Percentiles rank a stretch among this genome's conserved stretches.
Evolutionary conservation across 2,888 invertebrate genomes (phyloP).

Genomic region (Chaitophorus viminalis): DNA sequence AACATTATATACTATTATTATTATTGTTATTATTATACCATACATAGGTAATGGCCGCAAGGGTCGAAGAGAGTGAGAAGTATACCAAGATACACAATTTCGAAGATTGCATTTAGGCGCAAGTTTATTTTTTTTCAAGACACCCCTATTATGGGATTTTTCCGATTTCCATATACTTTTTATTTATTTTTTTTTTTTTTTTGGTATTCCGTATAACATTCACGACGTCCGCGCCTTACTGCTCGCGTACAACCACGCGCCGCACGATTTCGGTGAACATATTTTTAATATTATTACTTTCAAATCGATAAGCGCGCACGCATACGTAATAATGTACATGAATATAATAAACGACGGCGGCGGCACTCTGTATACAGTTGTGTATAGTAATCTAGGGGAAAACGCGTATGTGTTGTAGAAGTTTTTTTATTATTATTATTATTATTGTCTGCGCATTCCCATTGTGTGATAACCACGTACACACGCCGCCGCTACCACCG

Average conservation of each 20-base stretch:
- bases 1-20: background rate
- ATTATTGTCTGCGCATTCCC: conserved; percentile 35
- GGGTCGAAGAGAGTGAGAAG: background rate
- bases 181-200: background rate
- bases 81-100: background rate
- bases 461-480: conserved; percentile 25
- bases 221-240: background rate
- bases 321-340: too few species aligned
- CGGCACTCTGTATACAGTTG: background rate
- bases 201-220: background rate
- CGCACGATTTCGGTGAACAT: too few species aligned
- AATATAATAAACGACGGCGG: background rate
- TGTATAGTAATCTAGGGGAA: conserved; percentile 21
- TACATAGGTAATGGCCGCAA: background rate
- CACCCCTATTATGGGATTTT: background rate
- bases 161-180: background rate
- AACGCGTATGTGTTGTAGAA: background rate
- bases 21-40: background rate
- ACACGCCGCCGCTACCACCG: background rate
- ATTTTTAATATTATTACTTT: conserved; percentile 24
- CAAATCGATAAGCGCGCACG: conserved; percentile 28
- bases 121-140: background rate
- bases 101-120: background rate
- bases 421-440: background rate
- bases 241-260: background rate